These are phyloP conservation scores for Poecile atricapillus DNA, from an alignment of 2,113 vertebrate genomes.

Conservation along the genomic window DNA sequence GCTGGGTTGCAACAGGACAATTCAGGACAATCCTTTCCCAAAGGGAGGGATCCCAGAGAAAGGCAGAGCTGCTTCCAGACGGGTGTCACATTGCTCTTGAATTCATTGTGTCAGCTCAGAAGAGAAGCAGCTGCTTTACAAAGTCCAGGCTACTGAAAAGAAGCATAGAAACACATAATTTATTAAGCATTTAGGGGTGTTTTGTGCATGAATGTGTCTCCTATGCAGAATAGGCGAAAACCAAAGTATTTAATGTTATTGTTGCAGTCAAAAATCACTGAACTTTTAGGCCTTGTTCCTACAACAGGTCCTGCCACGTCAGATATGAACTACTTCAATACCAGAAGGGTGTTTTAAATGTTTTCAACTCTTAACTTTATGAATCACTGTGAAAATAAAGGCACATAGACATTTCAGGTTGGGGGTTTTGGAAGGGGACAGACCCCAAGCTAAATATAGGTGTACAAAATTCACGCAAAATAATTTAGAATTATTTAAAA, in stretches of 20 bases:
- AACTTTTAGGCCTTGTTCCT: not conserved
- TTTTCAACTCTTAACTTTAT: not conserved
- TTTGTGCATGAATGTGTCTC: constrained; percentile 12
- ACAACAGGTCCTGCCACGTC: not conserved
- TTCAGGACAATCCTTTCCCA: not conserved
- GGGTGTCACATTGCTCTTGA: fast-evolving
- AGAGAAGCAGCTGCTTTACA: not conserved
- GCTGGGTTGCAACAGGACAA: not conserved
- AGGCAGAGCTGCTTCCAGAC: not conserved
- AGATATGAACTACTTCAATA: not conserved
- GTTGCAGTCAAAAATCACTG: not conserved
- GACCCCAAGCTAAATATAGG: not conserved
- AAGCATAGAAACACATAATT: not conserved
- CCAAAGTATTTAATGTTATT: constrained; percentile 29
- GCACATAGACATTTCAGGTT: not conserved
- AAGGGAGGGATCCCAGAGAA: not conserved
- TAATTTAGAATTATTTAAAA: not conserved
- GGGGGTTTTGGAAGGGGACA: not conserved
- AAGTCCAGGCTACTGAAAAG: constrained; percentile 22
- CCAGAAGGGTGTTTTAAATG: not conserved
- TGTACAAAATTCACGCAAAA: not conserved
- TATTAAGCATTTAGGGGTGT: not conserved
- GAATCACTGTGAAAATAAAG: constrained; percentile 44
- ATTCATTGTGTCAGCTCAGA: not conserved
- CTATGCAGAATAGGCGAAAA: not conserved